A percentile compares a stretch with the other conserved stretches of the same genome.
These are phyloP conservation scores for Labeo catla DNA, from an alignment of 2,113 vertebrate genomes.

Conservation along the genomic window DNA sequence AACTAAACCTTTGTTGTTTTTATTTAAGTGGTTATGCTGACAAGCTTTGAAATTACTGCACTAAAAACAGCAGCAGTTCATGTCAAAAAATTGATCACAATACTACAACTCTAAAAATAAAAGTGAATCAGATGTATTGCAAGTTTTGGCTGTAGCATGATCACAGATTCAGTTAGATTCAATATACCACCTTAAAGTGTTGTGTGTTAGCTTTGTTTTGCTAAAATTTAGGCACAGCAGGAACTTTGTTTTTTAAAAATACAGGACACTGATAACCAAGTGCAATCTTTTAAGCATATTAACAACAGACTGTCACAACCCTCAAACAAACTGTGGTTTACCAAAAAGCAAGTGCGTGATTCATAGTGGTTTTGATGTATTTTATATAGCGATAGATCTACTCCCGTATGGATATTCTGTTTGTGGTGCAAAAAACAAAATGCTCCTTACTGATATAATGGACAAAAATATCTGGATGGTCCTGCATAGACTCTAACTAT, in stretches of 20 bases:
- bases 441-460: neutral
- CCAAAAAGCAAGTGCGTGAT: neutral
- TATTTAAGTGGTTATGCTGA: neutral
- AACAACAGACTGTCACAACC: neutral
- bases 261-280: constrained; percentile 22
- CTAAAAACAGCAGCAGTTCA: constrained; percentile 23
- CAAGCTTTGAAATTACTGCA: constrained; percentile 1
- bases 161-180: neutral
- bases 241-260: neutral
- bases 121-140: constrained; percentile 15
- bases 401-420: neutral
- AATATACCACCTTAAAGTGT: neutral
- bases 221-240: neutral
- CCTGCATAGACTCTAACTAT: neutral
- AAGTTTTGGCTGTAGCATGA: neutral
- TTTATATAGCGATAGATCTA: constrained; percentile 19
- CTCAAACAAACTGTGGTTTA: neutral
- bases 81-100: neutral
- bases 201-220: neutral
- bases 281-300: constrained; percentile 31
- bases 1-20: constrained; percentile 16
- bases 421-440: constrained; percentile 14
- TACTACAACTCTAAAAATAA: neutral
- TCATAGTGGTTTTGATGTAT: constrained; percentile 20
- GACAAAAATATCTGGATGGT: neutral